Conservation (phyloP, 1,140 invertebrate species). For the Drosophila melanogaster region Release_6_plus_ISO1_MT NC_004354.4:14312501-14313000, state of each 20-base stretch:
- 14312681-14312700: constrained; percentile 5
- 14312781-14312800: too few relatives aligned
- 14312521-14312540: constrained; percentile 31
- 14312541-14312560: constrained; percentile 20
- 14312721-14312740: not conserved
- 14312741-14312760: too few relatives aligned
- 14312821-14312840: too few relatives aligned
- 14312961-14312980: too few relatives aligned
- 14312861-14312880: too few relatives aligned
- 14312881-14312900: too few relatives aligned
- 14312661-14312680: not conserved
- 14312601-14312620: not conserved
- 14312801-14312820: too few relatives aligned
- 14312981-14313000: not conserved
- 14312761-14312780: too few relatives aligned
- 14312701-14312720: not conserved
- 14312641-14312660: constrained; percentile 14
- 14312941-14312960: too few relatives aligned
- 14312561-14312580: constrained; percentile 24
- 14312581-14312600: not conserved
- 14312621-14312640: constrained; percentile 4
- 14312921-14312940: not conserved
- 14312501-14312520: constrained; percentile 44
- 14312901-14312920: not conserved
- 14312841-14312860: too few relatives aligned